These are phyloP conservation scores for Ariopsis seemanni DNA, from an alignment of 2,113 vertebrate genomes.

Conservation along the genomic window DNA sequence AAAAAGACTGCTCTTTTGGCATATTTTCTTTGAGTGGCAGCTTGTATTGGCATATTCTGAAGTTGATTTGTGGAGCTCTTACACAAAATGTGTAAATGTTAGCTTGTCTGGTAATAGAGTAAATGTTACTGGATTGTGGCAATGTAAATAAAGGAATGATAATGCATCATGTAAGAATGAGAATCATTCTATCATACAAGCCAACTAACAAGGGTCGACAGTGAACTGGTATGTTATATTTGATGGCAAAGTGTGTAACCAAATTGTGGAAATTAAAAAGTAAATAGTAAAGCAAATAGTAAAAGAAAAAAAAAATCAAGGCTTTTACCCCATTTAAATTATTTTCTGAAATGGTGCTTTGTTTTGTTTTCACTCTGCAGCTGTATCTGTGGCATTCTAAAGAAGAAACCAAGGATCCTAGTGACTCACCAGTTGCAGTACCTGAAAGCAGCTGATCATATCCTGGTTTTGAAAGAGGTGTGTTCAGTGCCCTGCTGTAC, in stretches of 20 bases:
- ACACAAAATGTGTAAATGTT: background rate
- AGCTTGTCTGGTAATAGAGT: background rate
- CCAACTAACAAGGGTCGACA: background rate
- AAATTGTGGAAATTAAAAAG: background rate
- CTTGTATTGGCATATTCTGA: background rate
- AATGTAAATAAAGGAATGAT: background rate
- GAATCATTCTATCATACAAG: background rate
- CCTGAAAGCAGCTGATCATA: constrained; percentile 85
- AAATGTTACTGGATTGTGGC: background rate
- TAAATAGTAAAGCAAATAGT: background rate
- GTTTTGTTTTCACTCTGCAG: constrained; percentile 63
- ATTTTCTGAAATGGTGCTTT: background rate
- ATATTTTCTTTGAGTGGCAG: background rate
- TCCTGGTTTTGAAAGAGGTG: constrained; percentile 90
- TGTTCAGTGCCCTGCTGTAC: background rate
- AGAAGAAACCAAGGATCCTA: constrained; percentile 85
- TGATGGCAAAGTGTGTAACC: background rate
- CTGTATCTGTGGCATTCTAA: constrained; percentile 89
- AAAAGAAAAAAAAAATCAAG: background rate
- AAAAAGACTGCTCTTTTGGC: background rate
- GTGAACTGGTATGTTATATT: background rate
- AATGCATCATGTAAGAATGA: background rate
- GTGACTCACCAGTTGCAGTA: constrained; percentile 96
- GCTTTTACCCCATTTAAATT: background rate
- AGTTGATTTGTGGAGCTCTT: background rate